These are phyloP conservation scores for Takifugu flavidus DNA, from an alignment of 2,113 vertebrate genomes.

Conservation along the genomic window DNA sequence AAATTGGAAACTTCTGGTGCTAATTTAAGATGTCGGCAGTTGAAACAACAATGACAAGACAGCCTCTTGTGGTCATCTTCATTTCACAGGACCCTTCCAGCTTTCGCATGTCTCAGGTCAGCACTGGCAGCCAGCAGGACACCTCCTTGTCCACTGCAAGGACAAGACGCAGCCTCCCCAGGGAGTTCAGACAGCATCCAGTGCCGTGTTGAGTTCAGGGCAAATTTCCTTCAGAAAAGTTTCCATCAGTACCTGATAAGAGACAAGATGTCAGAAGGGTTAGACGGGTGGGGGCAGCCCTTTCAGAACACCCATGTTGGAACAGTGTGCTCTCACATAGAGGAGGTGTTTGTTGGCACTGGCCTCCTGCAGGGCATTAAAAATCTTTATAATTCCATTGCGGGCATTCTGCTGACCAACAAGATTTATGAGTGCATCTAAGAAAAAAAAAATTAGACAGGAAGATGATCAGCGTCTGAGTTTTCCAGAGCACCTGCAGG, in stretches of 20 bases:
- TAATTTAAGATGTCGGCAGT: conserved; percentile 4
- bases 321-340: conserved; percentile 81
- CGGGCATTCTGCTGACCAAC: conserved; percentile 97
- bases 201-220: conserved; percentile 85
- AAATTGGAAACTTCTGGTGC: not conserved
- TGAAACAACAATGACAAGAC: conserved; percentile 22
- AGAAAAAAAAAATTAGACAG: conserved; percentile 31
- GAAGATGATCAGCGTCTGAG: not conserved
- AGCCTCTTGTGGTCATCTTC: conserved; percentile 1
- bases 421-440: conserved; percentile 91
- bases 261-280: not conserved
- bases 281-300: too few species aligned
- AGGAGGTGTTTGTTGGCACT: conserved; percentile 96
- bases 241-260: conserved; percentile 87
- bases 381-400: conserved; percentile 94
- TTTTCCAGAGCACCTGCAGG: not conserved
- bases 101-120: conserved; percentile 20
- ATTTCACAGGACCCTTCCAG: conserved; percentile 22
- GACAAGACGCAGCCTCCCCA: conserved; percentile 12
- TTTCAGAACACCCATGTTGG: not conserved
- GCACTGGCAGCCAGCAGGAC: conserved; percentile 19
- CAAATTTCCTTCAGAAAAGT: conserved; percentile 91
- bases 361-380: conserved; percentile 91
- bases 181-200: conserved; percentile 77
- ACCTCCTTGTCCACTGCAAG: conserved; percentile 46